phyloP scores from a whole-genome alignment of 37 sponge, comb jelly and placozoan species.

The Geodia barretti region DNA sequence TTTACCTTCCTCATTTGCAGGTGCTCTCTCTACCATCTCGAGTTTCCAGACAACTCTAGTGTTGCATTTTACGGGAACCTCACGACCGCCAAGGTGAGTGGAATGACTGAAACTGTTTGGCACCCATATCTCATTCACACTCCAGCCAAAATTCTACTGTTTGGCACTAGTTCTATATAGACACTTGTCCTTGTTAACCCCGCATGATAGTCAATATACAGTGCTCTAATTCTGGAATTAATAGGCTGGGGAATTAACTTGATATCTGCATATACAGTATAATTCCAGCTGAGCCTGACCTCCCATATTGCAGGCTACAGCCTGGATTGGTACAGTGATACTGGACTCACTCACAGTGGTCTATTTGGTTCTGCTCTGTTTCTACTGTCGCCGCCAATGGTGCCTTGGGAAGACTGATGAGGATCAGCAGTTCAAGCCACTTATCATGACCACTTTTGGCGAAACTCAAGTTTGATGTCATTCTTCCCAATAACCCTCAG shows the following conservation, averaged over 20 bases:
- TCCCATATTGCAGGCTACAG: neutral
- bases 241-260: too few species aligned
- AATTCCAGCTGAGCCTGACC: too few species aligned
- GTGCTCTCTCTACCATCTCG: neutral
- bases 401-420: neutral
- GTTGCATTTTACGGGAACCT: neutral
- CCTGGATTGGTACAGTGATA: neutral
- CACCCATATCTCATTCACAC: too few species aligned
- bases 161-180: too few species aligned
- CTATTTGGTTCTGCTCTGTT: neutral
- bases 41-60: neutral
- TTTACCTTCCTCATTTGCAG: neutral
- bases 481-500: too few species aligned
- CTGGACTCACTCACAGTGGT: neutral
- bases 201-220: too few species aligned
- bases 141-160: too few species aligned
- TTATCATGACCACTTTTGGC: neutral
- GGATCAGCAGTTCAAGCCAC: neutral
- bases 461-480: too few species aligned
- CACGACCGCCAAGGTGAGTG: neutral
- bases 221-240: too few species aligned
- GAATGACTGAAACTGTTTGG: too few species aligned
- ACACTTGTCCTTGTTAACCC: too few species aligned
- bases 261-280: too few species aligned
- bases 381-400: neutral